Evolutionary conservation across 2,113 vertebrate genomes (phyloP), one percentile per base, ranked within the genome.

Genomic region (Datnioides undecimradiatus): DNA sequence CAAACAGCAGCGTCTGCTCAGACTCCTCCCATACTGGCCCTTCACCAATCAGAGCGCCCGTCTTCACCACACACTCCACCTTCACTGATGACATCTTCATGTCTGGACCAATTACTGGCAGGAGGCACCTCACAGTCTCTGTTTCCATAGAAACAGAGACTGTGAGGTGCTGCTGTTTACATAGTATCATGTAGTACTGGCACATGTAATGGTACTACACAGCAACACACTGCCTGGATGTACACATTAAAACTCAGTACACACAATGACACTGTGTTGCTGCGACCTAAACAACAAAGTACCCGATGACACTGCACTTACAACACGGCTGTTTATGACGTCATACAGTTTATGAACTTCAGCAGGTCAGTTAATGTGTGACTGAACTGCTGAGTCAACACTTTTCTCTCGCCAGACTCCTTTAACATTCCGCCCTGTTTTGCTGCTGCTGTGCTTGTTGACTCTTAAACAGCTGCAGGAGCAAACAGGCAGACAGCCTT

Each of bases 1-100:
- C 97, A 12, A 80, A 99, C 0, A 99, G 80, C 4, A 99, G 94
- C 2, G 90, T 93, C 17, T 87, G 87, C 5, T 96, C 94, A 5
- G 92, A 92, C 83, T 96, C 96, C 57, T 98, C 97, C 98, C 98
- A 99, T 33, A 99, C 84, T 0, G 98, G 98, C 23, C 96, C 96
- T 87, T 99, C 98, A 17, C 95, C 97, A 14, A 98, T 57, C 69
- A 83, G 12, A 84, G 75, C 93, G 5, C 87, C 79, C 54, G 91
- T 89, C 4, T 59, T 86, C 78, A 95, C 88, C 3, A 97, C 79
- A 52, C 95, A 96, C 70, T 97, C 95, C 2, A 98, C 88, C 86
- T 94, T 95, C 27, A 97, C 12, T 3, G 95, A 95, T 0, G 96
- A 95, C 97, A 98, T 99, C 33, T 49, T 74, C 41, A 59, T 27